These are phyloP conservation scores for Drosophila meridiana DNA, from an alignment of 2,888 invertebrate species.

Conservation along the genomic window DNA sequence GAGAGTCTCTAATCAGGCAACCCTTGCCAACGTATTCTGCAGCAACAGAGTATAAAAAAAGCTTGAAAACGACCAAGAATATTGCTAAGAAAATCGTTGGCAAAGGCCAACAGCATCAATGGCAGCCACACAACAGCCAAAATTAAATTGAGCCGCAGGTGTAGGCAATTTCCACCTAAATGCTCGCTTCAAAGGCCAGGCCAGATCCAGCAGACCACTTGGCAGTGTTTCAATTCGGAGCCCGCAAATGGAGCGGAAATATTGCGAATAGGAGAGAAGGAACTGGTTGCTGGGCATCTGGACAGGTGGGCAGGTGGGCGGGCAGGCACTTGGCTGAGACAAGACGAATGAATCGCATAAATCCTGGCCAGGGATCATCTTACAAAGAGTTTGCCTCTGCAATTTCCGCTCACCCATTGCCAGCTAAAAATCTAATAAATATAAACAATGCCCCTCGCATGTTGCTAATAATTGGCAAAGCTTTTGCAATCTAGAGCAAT, in stretches of 20 bases:
- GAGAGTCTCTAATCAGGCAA: too few species aligned
- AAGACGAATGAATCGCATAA: constrained; percentile 75
- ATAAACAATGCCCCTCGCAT: constrained; percentile 62
- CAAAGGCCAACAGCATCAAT: constrained; percentile 46
- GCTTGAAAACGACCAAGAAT: constrained; percentile 6
- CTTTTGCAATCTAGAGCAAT: constrained; percentile 48
- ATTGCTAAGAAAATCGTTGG: constrained; percentile 29
- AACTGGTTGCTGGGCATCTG: constrained; percentile 11
- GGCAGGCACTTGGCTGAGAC: constrained; percentile 29
- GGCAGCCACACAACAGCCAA: constrained; percentile 55
- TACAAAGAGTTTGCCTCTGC: constrained; percentile 57
- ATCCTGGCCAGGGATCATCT: constrained; percentile 70
- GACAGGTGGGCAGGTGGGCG: constrained; percentile 8
- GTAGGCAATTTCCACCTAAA: constrained; percentile 79
- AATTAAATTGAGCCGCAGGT: constrained; percentile 80
- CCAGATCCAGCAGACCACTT: constrained; percentile 28
- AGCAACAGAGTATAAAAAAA: constrained; percentile 4
- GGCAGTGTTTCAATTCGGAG: constrained; percentile 72
- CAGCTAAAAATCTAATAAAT: constrained; percentile 68
- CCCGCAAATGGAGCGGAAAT: constrained; percentile 78
- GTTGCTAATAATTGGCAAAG: constrained; percentile 67
- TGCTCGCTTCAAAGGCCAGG: constrained; percentile 62
- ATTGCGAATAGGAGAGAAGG: constrained; percentile 28
- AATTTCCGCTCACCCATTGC: constrained; percentile 61
- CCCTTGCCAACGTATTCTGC: neutral